A percentile compares a stretch with the other conserved stretches of the same genome.
Evolutionary conservation across 2,888 invertebrate genomes (phyloP).

Genomic region (Adineta ricciae): DNA sequence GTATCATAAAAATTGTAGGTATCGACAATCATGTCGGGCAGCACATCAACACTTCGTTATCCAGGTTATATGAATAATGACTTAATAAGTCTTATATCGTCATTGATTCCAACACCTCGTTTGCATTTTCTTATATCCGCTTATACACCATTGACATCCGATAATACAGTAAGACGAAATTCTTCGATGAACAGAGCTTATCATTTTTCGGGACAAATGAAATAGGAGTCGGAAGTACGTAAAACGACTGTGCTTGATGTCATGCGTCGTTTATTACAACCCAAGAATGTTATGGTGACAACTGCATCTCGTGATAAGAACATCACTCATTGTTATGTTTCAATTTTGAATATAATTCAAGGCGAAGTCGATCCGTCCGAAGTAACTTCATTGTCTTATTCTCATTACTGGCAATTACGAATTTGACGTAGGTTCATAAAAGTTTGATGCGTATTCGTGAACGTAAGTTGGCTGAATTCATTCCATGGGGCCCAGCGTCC

Average conservation of each 20-base stretch:
- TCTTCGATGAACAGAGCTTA: neutral
- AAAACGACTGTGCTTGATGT: constrained; percentile 95
- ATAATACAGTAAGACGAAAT: constrained; percentile 45
- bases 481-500: constrained; percentile 94
- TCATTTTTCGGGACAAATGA: neutral
- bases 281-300: constrained; percentile 99
- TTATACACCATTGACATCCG: constrained; percentile 76
- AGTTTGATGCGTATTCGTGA: constrained; percentile 86
- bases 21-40: constrained; percentile 95
- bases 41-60: constrained; percentile 81
- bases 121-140: constrained; percentile 98
- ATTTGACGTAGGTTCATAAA: constrained; percentile 64
- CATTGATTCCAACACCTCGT: constrained; percentile 89
- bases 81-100: constrained; percentile 81
- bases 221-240: constrained; percentile 50
- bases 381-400: constrained; percentile 37
- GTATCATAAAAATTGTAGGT: constrained; percentile 47
- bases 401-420: neutral
- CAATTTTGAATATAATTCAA: constrained; percentile 83
- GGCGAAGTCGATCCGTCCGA: constrained; percentile 92
- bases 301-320: constrained; percentile 76
- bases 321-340: constrained; percentile 70
- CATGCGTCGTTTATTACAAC: constrained; percentile 86
- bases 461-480: constrained; percentile 82
- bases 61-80: constrained; percentile 98